Conservation (phyloP, 64 coral and sea anemone species). For the Porites lutea region DNA sequence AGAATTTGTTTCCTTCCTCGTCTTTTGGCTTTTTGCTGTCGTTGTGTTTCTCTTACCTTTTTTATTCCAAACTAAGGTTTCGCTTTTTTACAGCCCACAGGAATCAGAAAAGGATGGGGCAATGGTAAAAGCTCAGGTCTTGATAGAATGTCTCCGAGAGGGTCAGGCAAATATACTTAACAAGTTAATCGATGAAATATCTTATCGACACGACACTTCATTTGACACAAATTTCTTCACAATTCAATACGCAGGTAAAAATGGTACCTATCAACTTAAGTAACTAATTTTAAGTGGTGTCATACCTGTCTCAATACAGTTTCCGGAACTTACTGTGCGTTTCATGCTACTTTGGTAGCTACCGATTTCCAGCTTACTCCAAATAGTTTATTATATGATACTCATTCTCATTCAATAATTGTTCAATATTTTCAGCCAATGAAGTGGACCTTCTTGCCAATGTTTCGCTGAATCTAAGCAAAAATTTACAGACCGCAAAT, state of each 20-base stretch:
- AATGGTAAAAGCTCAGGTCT: conserved; percentile 58
- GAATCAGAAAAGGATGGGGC: conserved; percentile 16
- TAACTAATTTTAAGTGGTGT: no score
- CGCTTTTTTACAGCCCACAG: neutral
- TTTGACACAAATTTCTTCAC: conserved; percentile 66
- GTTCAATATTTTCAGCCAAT: neutral
- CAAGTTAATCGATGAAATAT: conserved; percentile 40
- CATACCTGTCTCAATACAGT: no score
- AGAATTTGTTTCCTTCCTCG: neutral
- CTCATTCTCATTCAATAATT: neutral
- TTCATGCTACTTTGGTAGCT: no score
- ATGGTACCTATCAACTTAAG: no score
- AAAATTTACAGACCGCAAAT: neutral
- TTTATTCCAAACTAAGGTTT: neutral
- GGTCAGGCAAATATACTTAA: conserved; percentile 62
- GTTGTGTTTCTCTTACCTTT: neutral
- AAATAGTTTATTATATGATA: no score
- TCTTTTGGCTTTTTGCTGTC: neutral
- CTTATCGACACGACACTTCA: conserved; percentile 23
- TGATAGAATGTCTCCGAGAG: conserved; percentile 75
- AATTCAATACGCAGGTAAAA: conserved; percentile 76
- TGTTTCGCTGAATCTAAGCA: conserved; percentile 19
- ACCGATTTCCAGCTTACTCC: neutral
- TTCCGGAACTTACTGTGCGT: no score
- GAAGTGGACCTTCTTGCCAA: neutral